These are phyloP conservation scores for Clinocottus analis DNA, from an alignment of 2,113 vertebrate species.

Conservation along the genomic window DNA sequence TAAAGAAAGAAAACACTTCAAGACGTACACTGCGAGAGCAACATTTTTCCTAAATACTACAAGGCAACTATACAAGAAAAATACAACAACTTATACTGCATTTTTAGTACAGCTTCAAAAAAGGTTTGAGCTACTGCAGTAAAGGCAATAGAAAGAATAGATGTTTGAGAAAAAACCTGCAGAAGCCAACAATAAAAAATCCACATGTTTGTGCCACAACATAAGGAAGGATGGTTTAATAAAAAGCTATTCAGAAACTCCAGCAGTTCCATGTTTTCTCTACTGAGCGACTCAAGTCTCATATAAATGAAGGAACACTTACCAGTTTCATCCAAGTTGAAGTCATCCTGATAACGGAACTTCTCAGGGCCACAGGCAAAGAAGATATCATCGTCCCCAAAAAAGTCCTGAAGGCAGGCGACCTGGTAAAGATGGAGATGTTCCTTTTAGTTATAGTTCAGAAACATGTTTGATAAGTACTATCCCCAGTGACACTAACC, in stretches of 20 bases:
- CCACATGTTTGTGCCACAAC: neutral
- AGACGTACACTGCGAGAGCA: neutral
- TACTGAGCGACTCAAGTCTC: neutral
- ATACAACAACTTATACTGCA: neutral
- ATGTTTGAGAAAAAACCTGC: neutral
- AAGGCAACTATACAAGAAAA: too few species aligned
- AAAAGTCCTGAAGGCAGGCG: constrained; percentile 97
- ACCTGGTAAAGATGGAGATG: constrained; percentile 82
- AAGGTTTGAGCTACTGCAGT: neutral
- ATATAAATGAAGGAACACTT: constrained; percentile 27
- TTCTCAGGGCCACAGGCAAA: constrained; percentile 99
- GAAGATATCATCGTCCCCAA: constrained; percentile 98
- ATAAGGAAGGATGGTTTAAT: neutral
- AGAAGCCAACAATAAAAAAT: neutral
- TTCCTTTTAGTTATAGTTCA: constrained; percentile 5
- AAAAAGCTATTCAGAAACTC: neutral
- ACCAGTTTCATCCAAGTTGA: constrained; percentile 98
- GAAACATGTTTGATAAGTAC: constrained; percentile 4
- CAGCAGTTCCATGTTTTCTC: neutral
- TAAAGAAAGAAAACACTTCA: neutral
- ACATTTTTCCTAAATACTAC: neutral
- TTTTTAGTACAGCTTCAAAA: neutral
- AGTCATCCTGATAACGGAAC: constrained; percentile 99
- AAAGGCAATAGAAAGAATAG: neutral
- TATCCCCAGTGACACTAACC: neutral